Base-by-base conservation (phyloP, 2,797 vertebrate genomes). In the Steatocranus sp. region DNA sequence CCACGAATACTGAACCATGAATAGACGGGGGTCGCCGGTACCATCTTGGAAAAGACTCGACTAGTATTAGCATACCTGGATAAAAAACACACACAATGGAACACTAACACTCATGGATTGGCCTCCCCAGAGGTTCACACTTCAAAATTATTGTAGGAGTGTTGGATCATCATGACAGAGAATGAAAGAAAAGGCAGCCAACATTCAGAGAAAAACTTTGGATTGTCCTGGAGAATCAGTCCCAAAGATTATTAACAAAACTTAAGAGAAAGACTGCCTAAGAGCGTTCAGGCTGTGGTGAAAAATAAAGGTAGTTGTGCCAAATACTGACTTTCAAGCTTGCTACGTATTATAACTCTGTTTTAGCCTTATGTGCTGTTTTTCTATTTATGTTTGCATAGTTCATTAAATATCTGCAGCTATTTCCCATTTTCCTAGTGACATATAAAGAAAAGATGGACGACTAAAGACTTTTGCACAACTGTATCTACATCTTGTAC, bases 1-100 rank as follows among this genome's bases (percentile, higher is more conserved):
- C 54, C 17, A 32, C 27, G 0, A 58, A 58, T 58, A 18, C 27
- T 32, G 54, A 56, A 30, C 54, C 8, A 0, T 5, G 17, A 58
- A 18, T 32, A 58, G 54, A 58, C 2, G 3, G 9, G 54, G 56
- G 2, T 61, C 2, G 0, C 10, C 2, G 18, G 56, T 12, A 56
- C 8, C 56, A 7, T n/a, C 2, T 34, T 70, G 0, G 0, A 46
- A 70, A 70, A 58, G 54, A 32, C 25, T 56, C 0, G 8, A 56
- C 27, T 58, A 32, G 20, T 51, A 51, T 18, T 30, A 56, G 27
- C 27, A 56, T 3, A 18, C 36, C 63, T 68, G 36, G 63, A 68
- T 43, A 4, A 7, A 10, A 36, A 61, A 18, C n/a, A 68, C 18
- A 50, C 48, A 50, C 4, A n/a, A n/a, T n/a, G 3, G 8, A 49